phyloP scores from a whole-genome alignment of 2,797 vertebrate species.

The Tachyglossus aculeatus region DNA sequence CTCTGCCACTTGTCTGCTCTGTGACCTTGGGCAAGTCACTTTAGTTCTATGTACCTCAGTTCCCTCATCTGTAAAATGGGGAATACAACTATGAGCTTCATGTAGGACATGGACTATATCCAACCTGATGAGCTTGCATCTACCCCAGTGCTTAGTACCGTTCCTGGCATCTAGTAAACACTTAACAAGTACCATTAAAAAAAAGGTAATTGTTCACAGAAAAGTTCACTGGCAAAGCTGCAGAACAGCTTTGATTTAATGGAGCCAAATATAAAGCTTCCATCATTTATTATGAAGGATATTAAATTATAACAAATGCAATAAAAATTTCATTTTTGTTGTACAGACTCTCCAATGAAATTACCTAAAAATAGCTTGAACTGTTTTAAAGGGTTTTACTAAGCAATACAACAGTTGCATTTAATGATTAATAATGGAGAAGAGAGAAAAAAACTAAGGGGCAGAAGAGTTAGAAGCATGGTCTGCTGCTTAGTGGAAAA shows the following conservation, averaged over 20 bases:
- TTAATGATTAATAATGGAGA: neutral
- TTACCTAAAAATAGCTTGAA: neutral
- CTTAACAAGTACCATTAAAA: too few relatives aligned
- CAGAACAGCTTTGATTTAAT: conserved; percentile 37
- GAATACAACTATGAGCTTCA: too few relatives aligned
- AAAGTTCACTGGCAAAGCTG: conserved; percentile 24
- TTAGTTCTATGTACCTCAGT: conserved; percentile 4
- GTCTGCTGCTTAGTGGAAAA: too few relatives aligned
- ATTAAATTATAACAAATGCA: conserved; percentile 23
- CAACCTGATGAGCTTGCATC: too few relatives aligned
- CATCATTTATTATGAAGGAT: conserved; percentile 13
- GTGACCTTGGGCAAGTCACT: too few relatives aligned
- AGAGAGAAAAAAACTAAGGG: neutral
- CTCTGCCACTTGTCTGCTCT: too few relatives aligned
- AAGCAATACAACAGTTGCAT: neutral
- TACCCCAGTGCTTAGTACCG: neutral
- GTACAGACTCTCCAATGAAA: neutral
- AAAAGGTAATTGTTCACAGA: conserved; percentile 8
- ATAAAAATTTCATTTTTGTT: conserved; percentile 24
- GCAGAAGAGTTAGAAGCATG: too few relatives aligned
- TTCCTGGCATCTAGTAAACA: conserved; percentile 2
- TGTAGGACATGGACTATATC: too few relatives aligned
- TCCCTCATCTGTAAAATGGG: too few relatives aligned
- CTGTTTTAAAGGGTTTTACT: neutral
- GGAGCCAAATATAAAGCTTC: conserved; percentile 9